Conservation (phyloP, 2,888 invertebrate genomes). For the Anticlea derivata region DNA sequence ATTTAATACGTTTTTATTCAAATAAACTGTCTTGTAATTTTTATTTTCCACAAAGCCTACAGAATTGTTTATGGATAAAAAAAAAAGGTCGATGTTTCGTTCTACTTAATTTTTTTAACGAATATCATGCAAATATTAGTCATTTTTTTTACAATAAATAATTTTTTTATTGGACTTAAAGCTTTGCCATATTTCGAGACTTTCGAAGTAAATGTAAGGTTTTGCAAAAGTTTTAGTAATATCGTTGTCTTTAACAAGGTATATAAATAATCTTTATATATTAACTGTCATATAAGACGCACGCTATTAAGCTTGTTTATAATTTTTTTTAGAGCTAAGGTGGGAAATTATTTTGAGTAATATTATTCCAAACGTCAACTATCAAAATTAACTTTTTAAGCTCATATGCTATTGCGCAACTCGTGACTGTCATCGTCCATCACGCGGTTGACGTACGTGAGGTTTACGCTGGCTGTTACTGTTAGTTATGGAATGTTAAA, state of each 20-base stretch:
- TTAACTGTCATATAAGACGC: slow-evolving; percentile 70
- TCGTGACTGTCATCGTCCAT: too few species aligned
- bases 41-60: too few species aligned
- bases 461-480: too few species aligned
- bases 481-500: too few species aligned
- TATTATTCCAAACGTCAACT: neutral
- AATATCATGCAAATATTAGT: too few species aligned
- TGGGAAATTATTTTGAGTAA: neutral
- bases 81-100: too few species aligned
- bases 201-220: slow-evolving; percentile 68
- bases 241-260: slow-evolving; percentile 69
- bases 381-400: too few species aligned
- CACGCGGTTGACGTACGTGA: too few species aligned
- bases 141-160: too few species aligned
- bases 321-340: slow-evolving; percentile 2
- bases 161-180: too few species aligned
- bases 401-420: too few species aligned
- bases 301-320: slow-evolving; percentile 43
- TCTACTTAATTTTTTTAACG: too few species aligned
- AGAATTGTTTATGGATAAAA: neutral
- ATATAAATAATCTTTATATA: slow-evolving; percentile 77
- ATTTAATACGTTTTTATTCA: slow-evolving; percentile 1
- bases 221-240: slow-evolving; percentile 42
- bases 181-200: slow-evolving; percentile 73
- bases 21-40: neutral